phyloP scores from a whole-genome alignment of 53 echinoderm and acorn worm species.

The Echinarachnius parma region DNA sequence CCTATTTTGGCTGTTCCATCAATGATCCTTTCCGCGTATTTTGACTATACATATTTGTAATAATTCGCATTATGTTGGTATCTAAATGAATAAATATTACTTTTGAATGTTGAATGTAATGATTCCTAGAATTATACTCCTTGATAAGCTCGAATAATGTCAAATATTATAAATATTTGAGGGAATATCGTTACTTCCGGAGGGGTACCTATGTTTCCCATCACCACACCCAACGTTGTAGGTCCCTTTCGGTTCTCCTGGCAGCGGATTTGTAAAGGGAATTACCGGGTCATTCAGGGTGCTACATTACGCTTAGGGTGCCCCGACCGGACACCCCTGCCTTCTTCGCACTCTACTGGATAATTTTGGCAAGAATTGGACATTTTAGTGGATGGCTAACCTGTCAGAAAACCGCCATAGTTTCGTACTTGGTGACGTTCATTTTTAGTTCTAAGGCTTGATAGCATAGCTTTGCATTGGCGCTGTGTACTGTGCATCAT shows the following conservation, averaged over 20 bases:
- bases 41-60: neutral
- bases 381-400: conserved; percentile 51
- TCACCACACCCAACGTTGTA: conserved; percentile 99
- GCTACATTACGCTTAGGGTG: conserved; percentile 88
- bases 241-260: conserved; percentile 91
- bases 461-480: conserved; percentile 59
- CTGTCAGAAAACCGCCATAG: conserved; percentile 62
- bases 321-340: conserved; percentile 81
- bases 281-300: conserved; percentile 90
- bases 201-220: conserved; percentile 70
- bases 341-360: conserved; percentile 78
- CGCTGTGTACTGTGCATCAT: conserved; percentile 58
- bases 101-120: neutral
- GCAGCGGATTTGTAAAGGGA: conserved; percentile 79
- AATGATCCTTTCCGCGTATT: conserved; percentile 23
- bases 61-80: neutral
- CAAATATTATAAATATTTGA: conserved; percentile 7
- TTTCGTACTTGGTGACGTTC: conserved; percentile 57
- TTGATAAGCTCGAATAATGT: neutral
- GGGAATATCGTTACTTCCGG: conserved; percentile 47
- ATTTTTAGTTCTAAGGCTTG: conserved; percentile 63
- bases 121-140: neutral
- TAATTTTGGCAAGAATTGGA: conserved; percentile 73
- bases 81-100: neutral
- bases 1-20: conserved; percentile 78